Evolutionary conservation across 2,888 invertebrate species (phyloP), one percentile per base, ranked within the genome.

Genomic region (Callyntrura sp.): DNA sequence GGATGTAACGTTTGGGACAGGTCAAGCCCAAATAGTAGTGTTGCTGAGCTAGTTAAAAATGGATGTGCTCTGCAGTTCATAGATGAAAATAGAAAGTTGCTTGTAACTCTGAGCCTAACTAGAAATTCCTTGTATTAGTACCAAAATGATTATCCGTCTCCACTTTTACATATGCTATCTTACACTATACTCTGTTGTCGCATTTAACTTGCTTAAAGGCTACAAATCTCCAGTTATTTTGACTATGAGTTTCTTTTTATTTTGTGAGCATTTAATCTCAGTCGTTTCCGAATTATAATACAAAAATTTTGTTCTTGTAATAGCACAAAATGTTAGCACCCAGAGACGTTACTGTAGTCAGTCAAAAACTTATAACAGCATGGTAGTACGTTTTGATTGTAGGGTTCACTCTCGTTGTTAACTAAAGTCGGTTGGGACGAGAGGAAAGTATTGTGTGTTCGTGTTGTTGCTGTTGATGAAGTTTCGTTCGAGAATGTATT

Each of bases 211-310:
- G 14, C 0, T 43, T 20, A 45, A 76, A 76, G 76, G 76, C 76
- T 76, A 51, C n/a, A 4, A 25, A 76, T 76, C 17, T 51, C 73
- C 2, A 45, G 12, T n/a, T 14, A 76, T 17, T 55, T 25, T 76
- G 6, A 17, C 6, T 76, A 76, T 17, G 9, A n/a, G 9, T 35
- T 43, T 35, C 2, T 35, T 35, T 35, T 6, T 35, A 35, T 57
- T 35, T 35, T 78, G n/a, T 79, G 57, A 79, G 79, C 79, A 79
- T 60, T 79, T 57, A 79, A 79, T 79, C 79, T 60, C 79, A 79
- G 79, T 79, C 79, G 79, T 79, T 35, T 57, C 1, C 25, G 43
- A 2, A 1, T 76, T 1, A 1, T 48, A 12, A 8, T 70, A 43
- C 5, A 28, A 35, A 35, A 35, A 12, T 9, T 28, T 1, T 35